phyloP scores from a whole-genome alignment of 2,888 invertebrate species.

The Pristionchus arcanus region DNA sequence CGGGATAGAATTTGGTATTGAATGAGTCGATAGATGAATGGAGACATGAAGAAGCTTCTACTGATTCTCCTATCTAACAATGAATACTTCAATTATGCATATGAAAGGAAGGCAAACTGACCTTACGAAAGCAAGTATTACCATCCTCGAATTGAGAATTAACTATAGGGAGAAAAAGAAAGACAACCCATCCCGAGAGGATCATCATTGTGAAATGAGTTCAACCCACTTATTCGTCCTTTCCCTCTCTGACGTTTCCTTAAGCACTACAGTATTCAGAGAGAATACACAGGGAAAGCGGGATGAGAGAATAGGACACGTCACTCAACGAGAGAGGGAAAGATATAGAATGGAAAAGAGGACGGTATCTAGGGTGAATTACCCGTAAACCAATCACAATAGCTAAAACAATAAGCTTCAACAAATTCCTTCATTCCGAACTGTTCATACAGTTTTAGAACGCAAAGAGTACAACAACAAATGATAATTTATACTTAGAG shows the following conservation, averaged over 20 bases:
- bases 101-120: not conserved
- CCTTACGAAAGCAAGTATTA: conserved; percentile 50
- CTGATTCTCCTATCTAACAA: conserved; percentile 33
- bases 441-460: not conserved
- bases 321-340: not conserved
- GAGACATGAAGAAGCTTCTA: conserved; percentile 30
- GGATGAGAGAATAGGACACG: conserved; percentile 11
- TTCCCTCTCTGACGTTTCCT: conserved; percentile 37
- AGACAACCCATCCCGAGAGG: not conserved
- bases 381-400: not conserved
- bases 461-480: not conserved
- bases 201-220: conserved; percentile 21
- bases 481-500: not conserved
- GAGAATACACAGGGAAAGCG: not conserved
- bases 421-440: not conserved
- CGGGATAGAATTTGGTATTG: conserved; percentile 43
- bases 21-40: conserved; percentile 47
- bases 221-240: conserved; percentile 27
- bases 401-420: not conserved
- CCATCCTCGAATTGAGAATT: conserved; percentile 35
- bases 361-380: not conserved
- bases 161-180: conserved; percentile 2
- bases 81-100: not conserved
- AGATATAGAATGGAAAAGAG: not conserved
- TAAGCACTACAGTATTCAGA: conserved; percentile 23